Evolutionary conservation across 2,113 vertebrate species (phyloP).

Genomic region (Kryptolebias marmoratus): DNA sequence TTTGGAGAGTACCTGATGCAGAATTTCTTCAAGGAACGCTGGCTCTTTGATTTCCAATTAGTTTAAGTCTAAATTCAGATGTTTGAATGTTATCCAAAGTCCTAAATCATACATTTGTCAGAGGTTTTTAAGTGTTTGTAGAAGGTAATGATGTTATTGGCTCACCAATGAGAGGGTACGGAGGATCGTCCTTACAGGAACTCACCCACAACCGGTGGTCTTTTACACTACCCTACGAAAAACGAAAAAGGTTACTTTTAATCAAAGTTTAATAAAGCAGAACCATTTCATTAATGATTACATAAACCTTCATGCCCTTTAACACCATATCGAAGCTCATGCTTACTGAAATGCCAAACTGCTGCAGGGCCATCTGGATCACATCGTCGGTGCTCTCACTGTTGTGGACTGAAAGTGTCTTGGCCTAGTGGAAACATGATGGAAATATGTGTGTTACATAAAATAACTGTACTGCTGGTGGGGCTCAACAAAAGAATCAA

Average conservation of each 20-base stretch:
- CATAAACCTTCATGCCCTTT: neutral
- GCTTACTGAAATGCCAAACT: slow-evolving; percentile 92
- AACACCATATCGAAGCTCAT: neutral
- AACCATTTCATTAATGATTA: too few species aligned
- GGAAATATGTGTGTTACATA: slow-evolving; percentile 20
- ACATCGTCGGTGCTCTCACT: slow-evolving; percentile 88
- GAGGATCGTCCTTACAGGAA: slow-evolving; percentile 93
- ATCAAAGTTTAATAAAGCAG: neutral
- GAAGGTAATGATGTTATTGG: neutral
- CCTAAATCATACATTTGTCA: neutral
- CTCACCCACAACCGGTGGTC: slow-evolving; percentile 95
- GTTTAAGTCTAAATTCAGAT: too few species aligned
- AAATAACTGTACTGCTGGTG: neutral
- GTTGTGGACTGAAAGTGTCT: slow-evolving; percentile 89
- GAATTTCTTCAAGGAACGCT: too few species aligned
- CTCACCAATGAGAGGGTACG: slow-evolving; percentile 97
- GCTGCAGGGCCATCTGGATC: slow-evolving; percentile 87
- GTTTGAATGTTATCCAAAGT: neutral
- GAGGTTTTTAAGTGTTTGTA: too few species aligned
- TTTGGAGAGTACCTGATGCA: too few species aligned
- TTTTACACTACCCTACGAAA: slow-evolving; percentile 85
- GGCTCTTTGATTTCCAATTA: too few species aligned
- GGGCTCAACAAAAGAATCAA: neutral
- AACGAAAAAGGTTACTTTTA: neutral
- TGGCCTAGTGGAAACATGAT: slow-evolving; percentile 81